Conservation (phyloP, 2,797 vertebrate species). For the Anguilla anguilla region DNA sequence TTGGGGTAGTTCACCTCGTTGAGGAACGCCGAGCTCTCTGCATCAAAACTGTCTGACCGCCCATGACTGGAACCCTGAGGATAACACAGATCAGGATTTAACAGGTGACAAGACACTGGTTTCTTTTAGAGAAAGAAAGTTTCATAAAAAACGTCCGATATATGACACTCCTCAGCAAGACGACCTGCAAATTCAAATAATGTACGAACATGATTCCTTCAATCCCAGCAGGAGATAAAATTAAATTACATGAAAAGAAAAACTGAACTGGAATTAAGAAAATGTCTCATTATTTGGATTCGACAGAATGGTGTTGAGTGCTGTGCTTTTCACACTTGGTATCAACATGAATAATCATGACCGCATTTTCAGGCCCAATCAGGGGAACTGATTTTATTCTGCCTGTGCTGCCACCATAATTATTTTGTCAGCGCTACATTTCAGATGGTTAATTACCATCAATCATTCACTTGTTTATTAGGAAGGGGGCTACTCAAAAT, state of each 20-base stretch:
- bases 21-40: conserved; percentile 77
- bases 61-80: conserved; percentile 67
- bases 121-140: neutral
- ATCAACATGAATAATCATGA: conserved; percentile 57
- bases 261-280: neutral
- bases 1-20: conserved; percentile 79
- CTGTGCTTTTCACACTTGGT: conserved; percentile 55
- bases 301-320: neutral
- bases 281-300: neutral
- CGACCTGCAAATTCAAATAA: neutral
- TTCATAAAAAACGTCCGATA: neutral
- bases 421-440: conserved; percentile 67
- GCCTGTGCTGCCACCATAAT: conserved; percentile 57
- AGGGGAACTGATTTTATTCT: conserved; percentile 52
- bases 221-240: neutral
- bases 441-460: conserved; percentile 72
- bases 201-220: neutral
- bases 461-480: conserved; percentile 74
- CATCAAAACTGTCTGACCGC: conserved; percentile 62
- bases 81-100: neutral
- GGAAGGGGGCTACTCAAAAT: conserved; percentile 55
- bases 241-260: neutral
- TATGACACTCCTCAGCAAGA: neutral
- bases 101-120: neutral
- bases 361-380: conserved; percentile 43